Conservation (phyloP, 2,888 invertebrate species). For the Melieria omissa region DNA sequence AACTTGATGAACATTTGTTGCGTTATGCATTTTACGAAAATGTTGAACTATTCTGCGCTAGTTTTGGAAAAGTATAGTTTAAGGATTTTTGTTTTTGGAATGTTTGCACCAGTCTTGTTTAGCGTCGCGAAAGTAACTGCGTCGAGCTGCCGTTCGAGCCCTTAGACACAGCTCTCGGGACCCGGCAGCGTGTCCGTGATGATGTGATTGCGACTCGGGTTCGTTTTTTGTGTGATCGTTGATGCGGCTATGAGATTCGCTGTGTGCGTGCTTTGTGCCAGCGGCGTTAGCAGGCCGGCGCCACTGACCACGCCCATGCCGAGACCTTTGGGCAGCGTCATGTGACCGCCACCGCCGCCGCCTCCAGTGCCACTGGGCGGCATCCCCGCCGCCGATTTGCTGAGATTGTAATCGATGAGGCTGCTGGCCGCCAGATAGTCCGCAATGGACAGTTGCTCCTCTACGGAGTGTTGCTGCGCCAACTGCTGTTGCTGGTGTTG, state of each 20-base stretch:
- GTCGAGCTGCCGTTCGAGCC: background rate
- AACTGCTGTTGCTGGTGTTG: slow-evolving; percentile 45
- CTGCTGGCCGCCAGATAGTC: slow-evolving; percentile 64
- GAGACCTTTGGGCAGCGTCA: slow-evolving; percentile 60
- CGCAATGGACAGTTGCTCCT: slow-evolving; percentile 61
- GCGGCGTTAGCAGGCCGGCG: slow-evolving; percentile 7
- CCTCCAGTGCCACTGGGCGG: slow-evolving; percentile 40
- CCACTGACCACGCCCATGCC: slow-evolving; percentile 44
- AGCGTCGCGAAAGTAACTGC: background rate
- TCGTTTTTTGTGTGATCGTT: slow-evolving; percentile 63
- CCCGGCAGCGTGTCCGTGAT: slow-evolving; percentile 87
- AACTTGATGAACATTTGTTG: too few species aligned
- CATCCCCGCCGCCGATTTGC: slow-evolving; percentile 55
- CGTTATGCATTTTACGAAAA: too few species aligned
- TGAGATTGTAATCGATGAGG: slow-evolving; percentile 64
- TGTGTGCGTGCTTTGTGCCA: slow-evolving; percentile 37
- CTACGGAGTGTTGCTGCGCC: slow-evolving; percentile 39
- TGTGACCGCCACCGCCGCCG: slow-evolving; percentile 47
- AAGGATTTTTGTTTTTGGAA: background rate
- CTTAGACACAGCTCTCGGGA: slow-evolving; percentile 88
- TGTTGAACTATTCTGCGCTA: too few species aligned
- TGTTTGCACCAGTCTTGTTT: slow-evolving; percentile 24
- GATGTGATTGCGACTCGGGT: slow-evolving; percentile 77
- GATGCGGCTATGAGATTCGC: slow-evolving; percentile 40
- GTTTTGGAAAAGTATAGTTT: background rate